Evolutionary conservation across 2,113 vertebrate species (phyloP).

Genomic region (Holacanthus passer): DNA sequence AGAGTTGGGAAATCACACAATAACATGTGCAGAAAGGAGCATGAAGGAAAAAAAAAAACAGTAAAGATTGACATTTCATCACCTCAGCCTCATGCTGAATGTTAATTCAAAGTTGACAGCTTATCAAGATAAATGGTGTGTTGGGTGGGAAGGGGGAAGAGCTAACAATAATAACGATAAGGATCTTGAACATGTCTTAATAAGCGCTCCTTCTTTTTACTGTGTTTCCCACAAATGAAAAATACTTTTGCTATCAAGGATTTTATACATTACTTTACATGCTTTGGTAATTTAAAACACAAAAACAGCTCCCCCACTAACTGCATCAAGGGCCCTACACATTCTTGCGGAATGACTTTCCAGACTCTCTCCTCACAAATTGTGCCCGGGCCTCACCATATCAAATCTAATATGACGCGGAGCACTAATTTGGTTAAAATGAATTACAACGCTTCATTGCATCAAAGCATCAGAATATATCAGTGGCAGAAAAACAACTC

Average conservation of each 20-base stretch:
- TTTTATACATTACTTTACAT: slow-evolving; percentile 1
- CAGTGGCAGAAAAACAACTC: slow-evolving; percentile 67
- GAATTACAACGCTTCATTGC: slow-evolving; percentile 53
- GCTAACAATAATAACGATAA: slow-evolving; percentile 40
- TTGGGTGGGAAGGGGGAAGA: not conserved
- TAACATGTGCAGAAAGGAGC: slow-evolving; percentile 33
- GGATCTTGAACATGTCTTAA: slow-evolving; percentile 35
- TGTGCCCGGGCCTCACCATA: slow-evolving; percentile 34
- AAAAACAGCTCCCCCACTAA: not conserved
- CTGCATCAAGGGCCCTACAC: not conserved
- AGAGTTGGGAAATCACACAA: slow-evolving; percentile 52
- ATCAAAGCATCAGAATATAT: slow-evolving; percentile 64
- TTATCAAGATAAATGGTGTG: slow-evolving; percentile 42
- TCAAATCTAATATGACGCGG: slow-evolving; percentile 53
- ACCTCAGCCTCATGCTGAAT: not conserved
- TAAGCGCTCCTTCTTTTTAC: not conserved
- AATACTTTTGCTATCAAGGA: not conserved
- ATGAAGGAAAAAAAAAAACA: not conserved
- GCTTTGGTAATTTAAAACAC: not conserved
- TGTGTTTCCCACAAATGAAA: slow-evolving; percentile 8
- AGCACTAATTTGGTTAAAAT: slow-evolving; percentile 64
- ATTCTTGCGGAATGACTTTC: slow-evolving; percentile 30
- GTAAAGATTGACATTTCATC: not conserved
- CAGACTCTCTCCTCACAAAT: slow-evolving; percentile 22
- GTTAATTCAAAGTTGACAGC: slow-evolving; percentile 32